Evolutionary conservation across 2,888 invertebrate genomes (phyloP), one percentile per base, ranked within the genome.

Genomic region (Andrena dorsata): DNA sequence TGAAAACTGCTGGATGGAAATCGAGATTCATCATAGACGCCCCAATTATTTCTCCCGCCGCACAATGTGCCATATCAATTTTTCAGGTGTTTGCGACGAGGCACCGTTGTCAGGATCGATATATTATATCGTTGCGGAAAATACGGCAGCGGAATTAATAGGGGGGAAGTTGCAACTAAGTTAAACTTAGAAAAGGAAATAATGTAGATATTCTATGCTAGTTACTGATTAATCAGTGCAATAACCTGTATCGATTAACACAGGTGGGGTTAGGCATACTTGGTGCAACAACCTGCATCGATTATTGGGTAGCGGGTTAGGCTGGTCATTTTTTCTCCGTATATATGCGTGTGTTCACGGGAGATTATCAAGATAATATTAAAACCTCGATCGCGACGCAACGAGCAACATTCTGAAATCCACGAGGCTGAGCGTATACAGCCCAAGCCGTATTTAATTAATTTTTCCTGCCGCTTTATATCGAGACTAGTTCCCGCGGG

Each of bases 221-320:
- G 23, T 23, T 49, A 47, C 13, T 6, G 32, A 72, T 69, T 74
- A 70, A 72, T 66, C 79, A 10, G 79, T 79, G 41, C 79, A 75
- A 83, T 51, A 77, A 83, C 83, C 83, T 70, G 53, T 35, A 72
- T 79, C 49, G 78, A 83, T 83, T 30, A 64, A 28, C 13, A 64
- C 32, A 32, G 66, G 82, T 73, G 49, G 58, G 72, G 71, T 53
- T 76, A 28, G 77, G 20, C 51, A 63, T 49, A 71, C 61, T 58
- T 76, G 71, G 86, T 63, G 80, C 83, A 86, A 86, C 60, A 86
- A 87, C 83, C 87, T 66, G 77, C 49, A 85, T 87, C 72, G 87
- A 86, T 86, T 83, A 86, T 86, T 20, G 84, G 71, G 53, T 30
- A 61, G 51, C 64, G 41, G 58, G 80, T 78, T 76, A 61, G 80